Evolutionary conservation across 2,113 vertebrate genomes (phyloP).

Genomic region (Trogon melanurus): DNA sequence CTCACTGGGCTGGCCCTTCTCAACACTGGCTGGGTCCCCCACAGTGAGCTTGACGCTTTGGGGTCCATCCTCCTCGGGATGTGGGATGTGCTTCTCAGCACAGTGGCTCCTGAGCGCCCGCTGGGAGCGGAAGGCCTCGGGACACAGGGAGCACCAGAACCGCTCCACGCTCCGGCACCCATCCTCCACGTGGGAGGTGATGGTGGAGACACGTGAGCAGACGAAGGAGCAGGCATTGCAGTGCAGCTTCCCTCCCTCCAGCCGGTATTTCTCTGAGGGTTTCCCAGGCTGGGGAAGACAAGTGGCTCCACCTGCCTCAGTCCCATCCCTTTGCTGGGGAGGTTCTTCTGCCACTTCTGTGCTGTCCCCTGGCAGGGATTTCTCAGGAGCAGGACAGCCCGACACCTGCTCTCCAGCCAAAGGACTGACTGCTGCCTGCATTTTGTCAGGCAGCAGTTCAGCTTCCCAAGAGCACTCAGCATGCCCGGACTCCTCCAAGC

Average conservation of each 20-base stretch:
- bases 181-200: conserved; percentile 80
- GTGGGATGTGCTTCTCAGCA: background rate
- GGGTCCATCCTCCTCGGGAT: background rate
- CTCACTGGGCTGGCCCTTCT: background rate
- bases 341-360: background rate
- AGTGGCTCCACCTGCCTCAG: background rate
- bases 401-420: background rate
- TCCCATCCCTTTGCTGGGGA: background rate
- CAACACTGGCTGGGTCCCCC: accelerated
- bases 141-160: conserved; percentile 66
- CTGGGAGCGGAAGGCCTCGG: conserved; percentile 36
- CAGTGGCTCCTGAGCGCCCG: conserved; percentile 52
- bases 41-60: accelerated
- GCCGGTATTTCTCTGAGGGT: conserved; percentile 60
- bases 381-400: background rate
- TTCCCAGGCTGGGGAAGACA: background rate
- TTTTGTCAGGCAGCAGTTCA: background rate
- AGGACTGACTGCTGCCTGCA: background rate
- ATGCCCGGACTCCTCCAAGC: background rate
- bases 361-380: background rate
- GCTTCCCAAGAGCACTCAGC: background rate
- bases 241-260: conserved; percentile 80
- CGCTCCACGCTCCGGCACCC: conserved; percentile 67
- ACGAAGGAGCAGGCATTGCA: conserved; percentile 85
- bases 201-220: conserved; percentile 81